Percentiles rank a stretch among this genome's conserved stretches.
These are phyloP conservation scores for Coregonus ussuriensis DNA, from an alignment of 2,797 vertebrate species.

Conservation along the genomic window DNA sequence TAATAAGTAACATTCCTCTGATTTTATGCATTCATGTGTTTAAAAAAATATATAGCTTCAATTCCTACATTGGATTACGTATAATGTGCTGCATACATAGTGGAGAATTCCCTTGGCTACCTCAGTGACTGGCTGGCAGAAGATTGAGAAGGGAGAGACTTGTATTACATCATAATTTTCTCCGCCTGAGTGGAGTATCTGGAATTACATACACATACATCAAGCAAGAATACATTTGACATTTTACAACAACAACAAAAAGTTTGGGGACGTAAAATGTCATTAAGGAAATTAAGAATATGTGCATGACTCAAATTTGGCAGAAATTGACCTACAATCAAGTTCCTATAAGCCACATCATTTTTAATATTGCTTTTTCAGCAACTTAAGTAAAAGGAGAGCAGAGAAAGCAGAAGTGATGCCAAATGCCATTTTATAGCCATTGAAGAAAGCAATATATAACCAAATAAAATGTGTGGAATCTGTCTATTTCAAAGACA, in stretches of 20 bases:
- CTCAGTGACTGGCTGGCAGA: slow-evolving; percentile 42
- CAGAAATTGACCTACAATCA: neutral
- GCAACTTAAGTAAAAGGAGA: slow-evolving; percentile 27
- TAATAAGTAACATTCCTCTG: slow-evolving; percentile 43
- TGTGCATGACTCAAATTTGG: neutral
- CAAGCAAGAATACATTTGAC: slow-evolving; percentile 54
- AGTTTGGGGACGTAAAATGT: neutral
- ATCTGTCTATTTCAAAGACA: slow-evolving; percentile 75
- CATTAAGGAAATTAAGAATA: slow-evolving; percentile 4
- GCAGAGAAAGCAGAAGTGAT: slow-evolving; percentile 24
- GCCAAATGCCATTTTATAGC: neutral
- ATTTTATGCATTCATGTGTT: slow-evolving; percentile 53
- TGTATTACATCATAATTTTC: slow-evolving; percentile 63
- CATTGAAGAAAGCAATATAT: slow-evolving; percentile 69
- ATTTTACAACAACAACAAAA: slow-evolving; percentile 47
- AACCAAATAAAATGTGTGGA: slow-evolving; percentile 68
- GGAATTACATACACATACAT: slow-evolving; percentile 42
- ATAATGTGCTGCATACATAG: slow-evolving; percentile 41
- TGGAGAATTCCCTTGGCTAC: slow-evolving; percentile 57
- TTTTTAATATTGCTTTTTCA: slow-evolving; percentile 1
- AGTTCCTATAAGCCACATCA: neutral
- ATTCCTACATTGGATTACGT: slow-evolving; percentile 44
- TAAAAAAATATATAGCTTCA: slow-evolving; percentile 52
- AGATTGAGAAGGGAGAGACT: slow-evolving; percentile 48
- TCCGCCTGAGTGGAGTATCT: slow-evolving; percentile 43